Evolutionary conservation across 2,113 vertebrate genomes (phyloP).

Genomic region (Spilogale gracilis): DNA sequence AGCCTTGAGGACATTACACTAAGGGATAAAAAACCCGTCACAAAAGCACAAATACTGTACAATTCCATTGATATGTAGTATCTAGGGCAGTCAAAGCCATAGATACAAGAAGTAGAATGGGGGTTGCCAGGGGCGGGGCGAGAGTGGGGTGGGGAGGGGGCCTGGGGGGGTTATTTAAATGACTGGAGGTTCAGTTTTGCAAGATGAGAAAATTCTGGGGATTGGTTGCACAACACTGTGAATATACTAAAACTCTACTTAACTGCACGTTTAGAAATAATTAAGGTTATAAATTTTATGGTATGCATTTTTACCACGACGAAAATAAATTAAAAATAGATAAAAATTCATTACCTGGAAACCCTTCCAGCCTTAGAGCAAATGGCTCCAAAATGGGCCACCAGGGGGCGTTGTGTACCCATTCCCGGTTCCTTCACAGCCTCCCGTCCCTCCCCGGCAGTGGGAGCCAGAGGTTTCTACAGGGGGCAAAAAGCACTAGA

Average conservation of each 20-base stretch:
- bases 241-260: neutral
- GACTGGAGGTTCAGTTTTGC: neutral
- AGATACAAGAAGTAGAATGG: neutral
- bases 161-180: accelerated
- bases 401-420: slow-evolving; percentile 57
- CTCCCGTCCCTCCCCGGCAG: no score
- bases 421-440: neutral
- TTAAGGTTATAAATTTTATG: neutral
- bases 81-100: neutral
- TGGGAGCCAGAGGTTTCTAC: neutral
- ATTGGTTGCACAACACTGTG: neutral
- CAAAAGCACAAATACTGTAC: neutral
- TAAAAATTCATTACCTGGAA: neutral
- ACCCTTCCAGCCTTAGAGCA: neutral
- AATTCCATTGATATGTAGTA: neutral
- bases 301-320: neutral
- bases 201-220: neutral
- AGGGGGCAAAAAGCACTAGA: neutral
- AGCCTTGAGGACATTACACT: neutral
- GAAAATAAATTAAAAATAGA: neutral
- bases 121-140: neutral
- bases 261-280: neutral
- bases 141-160: accelerated
- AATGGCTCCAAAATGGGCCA: neutral
- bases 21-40: neutral